A percentile compares a stretch with the other conserved stretches of the same genome.
These are phyloP conservation scores for Dysidea cf. avara DNA, from an alignment of 37 sponge, comb jelly and placozoan species.

Conservation along the genomic window DNA sequence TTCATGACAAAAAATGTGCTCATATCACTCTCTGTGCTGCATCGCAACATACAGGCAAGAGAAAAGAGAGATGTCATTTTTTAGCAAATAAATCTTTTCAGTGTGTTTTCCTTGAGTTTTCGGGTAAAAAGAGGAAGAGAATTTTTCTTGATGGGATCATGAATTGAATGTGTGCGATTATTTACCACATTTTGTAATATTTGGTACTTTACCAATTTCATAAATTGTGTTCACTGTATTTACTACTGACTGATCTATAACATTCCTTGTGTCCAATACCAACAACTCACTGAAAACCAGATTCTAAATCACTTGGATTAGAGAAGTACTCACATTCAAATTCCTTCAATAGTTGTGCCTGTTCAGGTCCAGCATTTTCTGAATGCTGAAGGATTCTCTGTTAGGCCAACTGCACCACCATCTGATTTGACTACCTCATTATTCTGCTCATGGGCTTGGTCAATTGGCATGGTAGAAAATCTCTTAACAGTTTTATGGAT, in stretches of 20 bases:
- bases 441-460: slow-evolving; percentile 35
- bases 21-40: too few relatives aligned
- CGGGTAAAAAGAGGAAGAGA: too few relatives aligned
- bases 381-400: slow-evolving; percentile 32
- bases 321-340: slow-evolving; percentile 15
- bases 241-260: slow-evolving; percentile 22
- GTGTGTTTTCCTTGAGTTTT: too few relatives aligned
- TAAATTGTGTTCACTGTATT: not conserved
- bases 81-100: too few relatives aligned
- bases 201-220: too few relatives aligned
- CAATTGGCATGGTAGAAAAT: slow-evolving; percentile 22
- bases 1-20: too few relatives aligned
- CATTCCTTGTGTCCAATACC: not conserved
- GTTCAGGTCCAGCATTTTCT: not conserved
- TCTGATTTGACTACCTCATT: slow-evolving; percentile 25
- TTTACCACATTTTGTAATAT: too few relatives aligned
- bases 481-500: slow-evolving; percentile 18
- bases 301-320: not conserved
- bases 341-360: not conserved
- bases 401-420: slow-evolving; percentile 22
- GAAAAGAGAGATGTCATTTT: too few relatives aligned
- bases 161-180: too few relatives aligned
- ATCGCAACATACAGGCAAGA: too few relatives aligned
- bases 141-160: too few relatives aligned
- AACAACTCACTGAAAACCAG: slow-evolving; percentile 19